These are phyloP conservation scores for Proales similis DNA, from an alignment of 1,140 invertebrate species.

Conservation along the genomic window DNA sequence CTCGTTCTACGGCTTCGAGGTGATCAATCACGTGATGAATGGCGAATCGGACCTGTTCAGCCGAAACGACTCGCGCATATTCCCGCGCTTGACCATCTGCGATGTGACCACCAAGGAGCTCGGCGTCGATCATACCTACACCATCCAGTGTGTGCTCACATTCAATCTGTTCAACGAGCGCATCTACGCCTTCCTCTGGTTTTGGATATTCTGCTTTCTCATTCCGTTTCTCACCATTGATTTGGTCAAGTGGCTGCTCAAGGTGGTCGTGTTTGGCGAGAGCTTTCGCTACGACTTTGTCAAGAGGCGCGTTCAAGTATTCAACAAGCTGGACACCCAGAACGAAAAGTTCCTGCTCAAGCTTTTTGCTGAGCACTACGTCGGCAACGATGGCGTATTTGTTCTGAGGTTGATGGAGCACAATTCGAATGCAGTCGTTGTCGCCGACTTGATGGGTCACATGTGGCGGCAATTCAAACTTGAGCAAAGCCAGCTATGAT, in stretches of 20 bases:
- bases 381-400: conserved; percentile 35
- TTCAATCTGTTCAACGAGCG: conserved; percentile 37
- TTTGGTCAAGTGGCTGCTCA: conserved; percentile 5
- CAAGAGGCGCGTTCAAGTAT: background rate
- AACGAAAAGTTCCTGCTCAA: conserved; percentile 29
- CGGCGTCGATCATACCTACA: conserved; percentile 30
- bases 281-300: conserved; percentile 33
- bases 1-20: conserved; percentile 6
- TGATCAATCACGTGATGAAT: conserved; percentile 4
- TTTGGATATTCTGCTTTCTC: conserved; percentile 28
- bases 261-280: background rate
- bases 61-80: conserved; percentile 8
- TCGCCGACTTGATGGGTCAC: conserved; percentile 9
- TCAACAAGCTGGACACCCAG: background rate
- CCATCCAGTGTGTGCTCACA: conserved; percentile 35
- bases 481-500: conserved; percentile 7
- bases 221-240: conserved; percentile 12
- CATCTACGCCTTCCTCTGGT: conserved; percentile 34
- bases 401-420: conserved; percentile 27
- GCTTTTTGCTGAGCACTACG: conserved; percentile 23
- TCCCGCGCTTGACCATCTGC: conserved; percentile 33
- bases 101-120: conserved; percentile 31
- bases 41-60: conserved; percentile 13
- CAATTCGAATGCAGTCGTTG: conserved; percentile 36
- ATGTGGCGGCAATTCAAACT: conserved; percentile 33